A percentile compares a stretch with the other conserved stretches of the same genome.
phyloP scores from a whole-genome alignment of 2,797 vertebrate species.

The Scolopax bukidnonensis region DNA sequence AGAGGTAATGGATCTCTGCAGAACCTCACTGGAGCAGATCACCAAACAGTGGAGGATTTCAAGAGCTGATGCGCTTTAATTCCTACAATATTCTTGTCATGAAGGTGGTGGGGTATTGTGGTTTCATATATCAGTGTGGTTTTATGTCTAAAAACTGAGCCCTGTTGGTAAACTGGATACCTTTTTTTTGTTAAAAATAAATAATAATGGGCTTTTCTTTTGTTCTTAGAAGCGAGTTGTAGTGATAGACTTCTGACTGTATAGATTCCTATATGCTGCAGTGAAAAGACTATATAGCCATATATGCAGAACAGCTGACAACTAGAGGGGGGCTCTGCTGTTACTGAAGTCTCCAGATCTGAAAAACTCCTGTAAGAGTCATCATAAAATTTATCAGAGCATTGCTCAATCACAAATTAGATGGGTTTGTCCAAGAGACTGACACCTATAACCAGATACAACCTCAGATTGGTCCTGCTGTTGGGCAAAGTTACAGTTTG shows the following conservation, averaged over 20 bases:
- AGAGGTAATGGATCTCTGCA: slow-evolving; percentile 38
- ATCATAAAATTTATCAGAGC: background rate
- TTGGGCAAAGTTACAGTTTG: background rate
- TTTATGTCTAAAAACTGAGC: slow-evolving; percentile 19
- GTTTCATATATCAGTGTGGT: slow-evolving; percentile 16
- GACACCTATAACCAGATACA: background rate
- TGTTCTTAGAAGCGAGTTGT: background rate
- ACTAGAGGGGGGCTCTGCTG: background rate
- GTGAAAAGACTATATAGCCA: background rate
- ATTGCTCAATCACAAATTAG: background rate
- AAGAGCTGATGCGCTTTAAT: slow-evolving; percentile 54
- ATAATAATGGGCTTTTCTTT: background rate
- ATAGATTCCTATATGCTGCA: background rate
- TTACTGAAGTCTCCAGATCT: background rate
- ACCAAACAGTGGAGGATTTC: slow-evolving; percentile 54
- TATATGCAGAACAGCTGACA: background rate
- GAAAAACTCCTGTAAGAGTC: background rate
- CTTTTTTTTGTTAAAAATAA: background rate
- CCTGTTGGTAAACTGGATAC: background rate
- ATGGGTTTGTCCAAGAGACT: background rate
- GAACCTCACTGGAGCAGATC: slow-evolving; percentile 56
- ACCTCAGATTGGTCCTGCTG: background rate
- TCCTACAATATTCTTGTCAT: slow-evolving; percentile 19
- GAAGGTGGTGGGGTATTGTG: background rate
- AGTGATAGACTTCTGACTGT: background rate